Base-by-base conservation (phyloP, 92 coral and sea anemone species). In the Chrysogorgia sp. region DNA sequence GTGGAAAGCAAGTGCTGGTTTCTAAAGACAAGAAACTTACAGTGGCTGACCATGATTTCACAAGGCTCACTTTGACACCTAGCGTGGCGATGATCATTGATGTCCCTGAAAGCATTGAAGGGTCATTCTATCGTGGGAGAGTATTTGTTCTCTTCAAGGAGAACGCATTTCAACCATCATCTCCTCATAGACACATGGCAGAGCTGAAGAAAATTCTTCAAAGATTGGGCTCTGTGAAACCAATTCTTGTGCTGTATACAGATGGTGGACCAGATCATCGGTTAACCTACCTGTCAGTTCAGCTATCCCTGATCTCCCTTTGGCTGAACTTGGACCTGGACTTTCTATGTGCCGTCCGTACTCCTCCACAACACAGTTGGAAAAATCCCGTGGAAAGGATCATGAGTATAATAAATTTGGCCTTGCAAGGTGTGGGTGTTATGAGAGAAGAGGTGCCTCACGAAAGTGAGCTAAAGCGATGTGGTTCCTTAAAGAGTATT, bases 51-150 rank as follows among this genome's bases (percentile, higher is more conserved):
- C 85, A 71, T 61, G 85, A 71, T 23, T 72, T 82, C 55, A 82
- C 85, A 20, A 58, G 85, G 25, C 85, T 81, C 40, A 81, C 72
- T 33, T 43, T 81, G 25, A 81, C 85, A 15, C 80, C 80, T 58
- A 81, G 80, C 43, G 80, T 81, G 21, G 53, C 85, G 7, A 40
- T 81, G 80, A 26, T 81, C 13, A 81, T 81, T 40, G 85, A 81
- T 81, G 85, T 81, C 30, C 85, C 85, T 20, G 85, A 81, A 67
- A 66, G 35, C 80, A 81, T 81, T 31, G 85, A 81, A 70, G 35
- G 31, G 28, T 58, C 71, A 58, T 81, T 81, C 55, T 48, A 58
- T 30, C 72, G 85, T 25, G 72, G 85, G 43, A 71, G 48, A 48
- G 83, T 79, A 12, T 79, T 79, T 45, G 85, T 71, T n/a, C 21